phyloP scores from a whole-genome alignment of 1,140 invertebrate species.

The Micrasema longulum region DNA sequence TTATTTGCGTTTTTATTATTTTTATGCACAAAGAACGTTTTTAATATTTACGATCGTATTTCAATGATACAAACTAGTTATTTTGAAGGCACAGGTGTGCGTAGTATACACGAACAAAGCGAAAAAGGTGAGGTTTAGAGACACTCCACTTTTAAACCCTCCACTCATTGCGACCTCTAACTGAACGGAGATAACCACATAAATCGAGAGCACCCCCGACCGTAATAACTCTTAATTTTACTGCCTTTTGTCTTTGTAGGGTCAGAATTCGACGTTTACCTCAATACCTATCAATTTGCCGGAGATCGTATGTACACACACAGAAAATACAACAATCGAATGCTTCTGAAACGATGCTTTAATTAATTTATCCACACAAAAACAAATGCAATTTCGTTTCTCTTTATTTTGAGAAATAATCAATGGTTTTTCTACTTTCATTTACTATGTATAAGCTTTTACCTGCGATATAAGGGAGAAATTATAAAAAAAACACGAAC shows the following conservation, averaged over 20 bases:
- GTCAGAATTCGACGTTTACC: constrained; percentile 27
- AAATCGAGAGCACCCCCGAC: constrained; percentile 30
- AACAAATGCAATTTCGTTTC: constrained; percentile 1
- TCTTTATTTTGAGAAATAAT: constrained; percentile 2
- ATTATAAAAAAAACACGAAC: too few relatives aligned
- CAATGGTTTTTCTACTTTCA: constrained; percentile 15
- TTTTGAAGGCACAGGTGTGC: neutral
- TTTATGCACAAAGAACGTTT: neutral
- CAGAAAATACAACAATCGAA: constrained; percentile 6
- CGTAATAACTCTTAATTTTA: constrained; percentile 34
- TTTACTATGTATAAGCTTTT: too few relatives aligned
- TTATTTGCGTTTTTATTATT: neutral
- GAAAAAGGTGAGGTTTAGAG: constrained; percentile 8
- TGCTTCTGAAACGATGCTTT: constrained; percentile 10
- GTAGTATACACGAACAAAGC: neutral
- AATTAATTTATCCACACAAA: constrained; percentile 17
- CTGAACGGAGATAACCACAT: constrained; percentile 35
- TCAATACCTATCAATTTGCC: constrained; percentile 31
- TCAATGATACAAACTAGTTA: too few relatives aligned
- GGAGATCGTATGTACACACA: neutral
- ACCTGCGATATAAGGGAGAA: too few relatives aligned
- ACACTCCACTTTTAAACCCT: constrained; percentile 7
- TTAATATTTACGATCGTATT: neutral
- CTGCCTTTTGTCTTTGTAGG: constrained; percentile 27
- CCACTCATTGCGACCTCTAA: constrained; percentile 16